phyloP scores from a whole-genome alignment of 1,140 invertebrate species.

The Liolophura sinensis region DNA sequence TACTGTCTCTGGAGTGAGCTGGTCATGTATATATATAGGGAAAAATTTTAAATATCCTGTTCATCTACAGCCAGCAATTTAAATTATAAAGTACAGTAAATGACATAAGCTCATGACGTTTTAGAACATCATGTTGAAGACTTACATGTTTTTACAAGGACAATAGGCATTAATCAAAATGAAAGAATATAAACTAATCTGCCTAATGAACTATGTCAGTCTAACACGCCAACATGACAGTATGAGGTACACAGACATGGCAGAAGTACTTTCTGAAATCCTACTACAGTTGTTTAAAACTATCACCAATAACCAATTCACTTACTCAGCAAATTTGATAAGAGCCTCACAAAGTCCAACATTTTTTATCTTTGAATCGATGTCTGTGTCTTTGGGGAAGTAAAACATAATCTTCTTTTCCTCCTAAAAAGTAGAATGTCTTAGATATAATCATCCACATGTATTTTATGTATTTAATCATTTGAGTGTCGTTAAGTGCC shows the following conservation, averaged over 20 bases:
- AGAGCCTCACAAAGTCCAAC: slow-evolving; percentile 91
- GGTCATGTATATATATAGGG: background rate
- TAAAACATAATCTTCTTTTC: slow-evolving; percentile 87
- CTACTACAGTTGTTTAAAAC: too few relatives aligned
- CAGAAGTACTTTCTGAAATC: slow-evolving; percentile 2
- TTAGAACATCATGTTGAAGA: too few relatives aligned
- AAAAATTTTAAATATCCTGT: background rate
- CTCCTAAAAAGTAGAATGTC: slow-evolving; percentile 70
- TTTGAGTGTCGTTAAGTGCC: too few relatives aligned
- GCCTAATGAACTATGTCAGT: background rate
- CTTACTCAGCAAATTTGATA: slow-evolving; percentile 88
- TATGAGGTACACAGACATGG: slow-evolving; percentile 6
- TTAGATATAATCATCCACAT: background rate
- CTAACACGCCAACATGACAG: background rate
- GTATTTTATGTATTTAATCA: too few relatives aligned
- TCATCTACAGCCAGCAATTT: background rate
- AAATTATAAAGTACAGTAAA: too few relatives aligned
- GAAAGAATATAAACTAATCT: background rate
- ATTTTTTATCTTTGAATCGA: slow-evolving; percentile 84
- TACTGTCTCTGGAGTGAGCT: background rate
- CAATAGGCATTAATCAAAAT: background rate
- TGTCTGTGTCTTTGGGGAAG: slow-evolving; percentile 75
- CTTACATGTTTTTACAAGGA: too few relatives aligned
- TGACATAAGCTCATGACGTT: too few relatives aligned
- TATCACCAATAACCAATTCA: slow-evolving; percentile 13